Percentiles rank a stretch among this genome's conserved stretches.
Conservation (phyloP, 1,140 invertebrate genomes). For the Aricia agestis region DNA sequence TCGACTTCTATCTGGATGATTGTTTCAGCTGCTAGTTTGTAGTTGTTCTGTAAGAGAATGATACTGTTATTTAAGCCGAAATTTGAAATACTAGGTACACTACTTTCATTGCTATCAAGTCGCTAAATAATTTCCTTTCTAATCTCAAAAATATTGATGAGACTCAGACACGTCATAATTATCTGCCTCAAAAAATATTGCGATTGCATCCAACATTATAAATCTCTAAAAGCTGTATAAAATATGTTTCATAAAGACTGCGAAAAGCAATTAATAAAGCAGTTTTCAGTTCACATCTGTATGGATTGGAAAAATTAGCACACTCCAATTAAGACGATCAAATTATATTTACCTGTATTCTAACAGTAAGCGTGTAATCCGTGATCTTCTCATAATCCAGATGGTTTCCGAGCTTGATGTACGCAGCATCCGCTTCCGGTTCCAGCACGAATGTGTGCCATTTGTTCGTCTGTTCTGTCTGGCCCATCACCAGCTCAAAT, state of each 20-base stretch:
- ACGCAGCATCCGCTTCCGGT: constrained; percentile 81
- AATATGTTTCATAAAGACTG: too few relatives aligned
- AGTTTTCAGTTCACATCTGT: too few relatives aligned
- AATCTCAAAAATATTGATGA: too few relatives aligned
- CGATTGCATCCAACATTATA: too few relatives aligned
- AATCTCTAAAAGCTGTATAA: too few relatives aligned
- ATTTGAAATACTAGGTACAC: too few relatives aligned
- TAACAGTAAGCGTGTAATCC: constrained; percentile 88
- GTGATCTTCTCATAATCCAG: constrained; percentile 90
- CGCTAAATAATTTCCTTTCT: too few relatives aligned
- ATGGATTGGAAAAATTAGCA: too few relatives aligned
- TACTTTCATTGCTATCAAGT: too few relatives aligned
- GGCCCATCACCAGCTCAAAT: constrained; percentile 87
- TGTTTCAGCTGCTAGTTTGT: constrained; percentile 85
- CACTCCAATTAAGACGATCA: neutral
- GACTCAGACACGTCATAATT: too few relatives aligned
- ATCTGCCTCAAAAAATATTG: too few relatives aligned
- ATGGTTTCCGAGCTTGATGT: constrained; percentile 82
- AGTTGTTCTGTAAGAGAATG: constrained; percentile 82
- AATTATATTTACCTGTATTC: constrained; percentile 76
- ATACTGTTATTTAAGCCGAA: constrained; percentile 22
- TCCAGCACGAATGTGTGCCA: constrained; percentile 85
- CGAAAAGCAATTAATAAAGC: too few relatives aligned
- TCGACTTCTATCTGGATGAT: constrained; percentile 85
- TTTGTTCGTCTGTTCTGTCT: constrained; percentile 90